A percentile compares a stretch with the other conserved stretches of the same genome.
Evolutionary conservation across 92 coral and sea anemone species (phyloP).

Genomic region (Micromussa lordhowensis): DNA sequence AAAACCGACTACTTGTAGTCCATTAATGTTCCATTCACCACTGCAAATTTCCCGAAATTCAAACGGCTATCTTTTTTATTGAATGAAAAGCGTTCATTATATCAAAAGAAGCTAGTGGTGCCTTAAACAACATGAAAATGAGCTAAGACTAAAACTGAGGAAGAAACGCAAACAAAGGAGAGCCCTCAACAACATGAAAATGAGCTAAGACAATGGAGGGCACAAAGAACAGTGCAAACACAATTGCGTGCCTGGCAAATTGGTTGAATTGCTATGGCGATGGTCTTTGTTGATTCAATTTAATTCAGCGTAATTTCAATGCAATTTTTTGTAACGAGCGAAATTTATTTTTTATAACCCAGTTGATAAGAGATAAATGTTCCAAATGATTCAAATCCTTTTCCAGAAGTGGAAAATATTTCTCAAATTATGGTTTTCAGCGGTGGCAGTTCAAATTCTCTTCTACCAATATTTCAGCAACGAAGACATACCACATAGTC

Average conservation of each 20-base stretch:
- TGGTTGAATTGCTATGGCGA: background rate
- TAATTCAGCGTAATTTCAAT: background rate
- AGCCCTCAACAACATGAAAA: background rate
- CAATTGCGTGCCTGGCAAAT: background rate
- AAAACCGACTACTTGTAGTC: too few relatives aligned
- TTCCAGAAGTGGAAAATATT: slow-evolving; percentile 6
- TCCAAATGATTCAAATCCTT: slow-evolving; percentile 25
- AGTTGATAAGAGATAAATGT: background rate
- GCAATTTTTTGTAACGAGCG: background rate
- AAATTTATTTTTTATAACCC: background rate
- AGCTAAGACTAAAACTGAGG: background rate
- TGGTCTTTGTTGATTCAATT: background rate
- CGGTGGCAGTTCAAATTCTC: slow-evolving; percentile 38
- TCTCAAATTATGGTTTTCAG: slow-evolving; percentile 55
- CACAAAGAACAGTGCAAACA: background rate
- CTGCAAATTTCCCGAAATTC: background rate
- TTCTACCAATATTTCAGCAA: slow-evolving; percentile 23
- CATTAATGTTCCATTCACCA: too few relatives aligned
- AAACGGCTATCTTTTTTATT: too few relatives aligned
- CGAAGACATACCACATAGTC: background rate
- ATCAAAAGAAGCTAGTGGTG: background rate
- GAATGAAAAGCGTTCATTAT: too few relatives aligned
- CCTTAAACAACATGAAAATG: background rate
- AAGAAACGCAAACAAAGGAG: too few relatives aligned
- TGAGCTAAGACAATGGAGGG: background rate